A percentile compares a stretch with the other conserved stretches of the same genome.
phyloP scores from a whole-genome alignment of 1,140 invertebrate species.

The Solen grandis region DNA sequence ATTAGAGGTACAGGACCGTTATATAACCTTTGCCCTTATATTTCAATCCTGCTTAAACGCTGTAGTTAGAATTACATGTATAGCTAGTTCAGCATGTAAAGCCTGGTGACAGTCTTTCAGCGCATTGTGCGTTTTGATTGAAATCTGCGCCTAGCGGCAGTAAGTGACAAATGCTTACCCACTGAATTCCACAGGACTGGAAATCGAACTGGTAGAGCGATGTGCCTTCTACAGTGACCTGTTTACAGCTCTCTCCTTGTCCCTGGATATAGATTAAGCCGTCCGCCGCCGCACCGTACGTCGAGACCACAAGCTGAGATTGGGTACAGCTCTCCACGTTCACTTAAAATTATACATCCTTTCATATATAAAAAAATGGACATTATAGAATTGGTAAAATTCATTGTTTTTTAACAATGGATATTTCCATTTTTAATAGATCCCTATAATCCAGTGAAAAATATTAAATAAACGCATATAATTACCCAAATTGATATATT shows the following conservation, averaged over 20 bases:
- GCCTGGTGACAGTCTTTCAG: too few species aligned
- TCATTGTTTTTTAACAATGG: too few species aligned
- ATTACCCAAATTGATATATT: too few species aligned
- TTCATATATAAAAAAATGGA: too few species aligned
- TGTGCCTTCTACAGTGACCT: constrained; percentile 10
- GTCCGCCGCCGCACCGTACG: constrained; percentile 14
- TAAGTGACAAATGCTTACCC: constrained; percentile 33
- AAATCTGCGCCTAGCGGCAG: background rate
- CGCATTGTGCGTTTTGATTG: background rate
- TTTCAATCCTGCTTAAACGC: background rate
- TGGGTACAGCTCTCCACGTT: constrained; percentile 49
- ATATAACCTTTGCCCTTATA: background rate
- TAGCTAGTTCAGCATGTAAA: too few species aligned
- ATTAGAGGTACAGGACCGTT: background rate
- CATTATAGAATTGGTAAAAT: too few species aligned
- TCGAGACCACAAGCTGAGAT: constrained; percentile 26
- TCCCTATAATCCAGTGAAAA: too few species aligned
- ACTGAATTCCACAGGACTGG: constrained; percentile 47
- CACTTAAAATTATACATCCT: background rate
- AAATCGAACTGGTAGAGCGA: constrained; percentile 57
- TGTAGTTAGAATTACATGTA: too few species aligned
- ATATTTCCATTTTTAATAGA: too few species aligned
- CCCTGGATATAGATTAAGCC: constrained; percentile 36
- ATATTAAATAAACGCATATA: too few species aligned
- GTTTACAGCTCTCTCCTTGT: constrained; percentile 25